Evolutionary conservation across 2,888 invertebrate genomes (phyloP), one percentile per base, ranked within the genome.

Genomic region (Deroplatys truncata): DNA sequence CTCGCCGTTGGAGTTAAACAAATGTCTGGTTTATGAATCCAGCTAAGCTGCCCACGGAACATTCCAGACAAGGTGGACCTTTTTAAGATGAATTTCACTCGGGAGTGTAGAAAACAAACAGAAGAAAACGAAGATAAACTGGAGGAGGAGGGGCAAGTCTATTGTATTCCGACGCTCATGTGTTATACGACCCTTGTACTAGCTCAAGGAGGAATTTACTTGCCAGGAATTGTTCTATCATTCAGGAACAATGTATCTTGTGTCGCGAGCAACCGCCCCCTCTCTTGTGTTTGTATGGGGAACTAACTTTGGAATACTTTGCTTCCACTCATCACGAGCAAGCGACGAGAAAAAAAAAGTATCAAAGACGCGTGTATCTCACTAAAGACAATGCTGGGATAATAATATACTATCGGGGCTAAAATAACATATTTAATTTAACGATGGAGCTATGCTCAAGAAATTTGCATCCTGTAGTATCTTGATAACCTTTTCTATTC

Each of bases 1-100:
- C 56, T 72, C 7, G 16, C 25, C 56, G 16, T 72, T 72, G 56
- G 16, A 72, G 56, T 43, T 43, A 43, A 43, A 43, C 43, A 43
- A 43, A 72, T 25, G 56, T 72, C 56, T 72, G 56, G 56, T 72
- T 72, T 72, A 72, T 72, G 56, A 72, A 20, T 72, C 20, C 56
- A 72, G 25, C 56, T 43, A 43, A 82, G 88, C 88, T 83, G 49
- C 28, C 82, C 29, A 29, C 56, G 72, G n/a, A 28, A 20, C 72
- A 85, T 85, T 84, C 84, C 84, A 31, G 84, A 82, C 84, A 85
- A 43, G 35, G 83, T 84, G 83, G 87, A 87, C 87, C 82, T 86
- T 86, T 43, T 84, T 82, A 90, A 90, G 89, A 88, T 90, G 89
- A 90, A 90, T 90, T 83, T 90, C 85, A 88, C 56, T 72, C 56